Percentiles rank a stretch among this genome's conserved stretches.
Evolutionary conservation across 2,888 invertebrate species (phyloP).

Genomic region (Embidobia sp.): DNA sequence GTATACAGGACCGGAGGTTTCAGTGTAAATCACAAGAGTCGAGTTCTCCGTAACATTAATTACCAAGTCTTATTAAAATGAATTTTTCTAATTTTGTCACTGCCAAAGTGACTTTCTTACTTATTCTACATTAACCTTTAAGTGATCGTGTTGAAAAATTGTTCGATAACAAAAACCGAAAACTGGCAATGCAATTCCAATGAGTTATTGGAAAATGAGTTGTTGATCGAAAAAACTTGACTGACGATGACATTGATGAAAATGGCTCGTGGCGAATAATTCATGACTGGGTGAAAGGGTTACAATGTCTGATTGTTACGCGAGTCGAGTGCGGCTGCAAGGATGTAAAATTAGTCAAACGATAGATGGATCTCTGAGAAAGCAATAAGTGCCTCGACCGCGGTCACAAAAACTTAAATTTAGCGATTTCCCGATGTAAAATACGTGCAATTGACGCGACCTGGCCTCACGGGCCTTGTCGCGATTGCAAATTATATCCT

Average conservation of each 20-base stretch:
- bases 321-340: constrained; percentile 9
- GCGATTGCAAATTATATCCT: constrained; percentile 77
- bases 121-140: too few species aligned
- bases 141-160: background rate
- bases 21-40: too few species aligned
- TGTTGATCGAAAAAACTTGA: too few species aligned
- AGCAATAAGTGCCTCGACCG: constrained; percentile 43
- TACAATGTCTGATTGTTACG: background rate
- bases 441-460: constrained; percentile 74
- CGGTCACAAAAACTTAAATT: constrained; percentile 73
- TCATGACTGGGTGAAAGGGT: too few species aligned
- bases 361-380: constrained; percentile 71
- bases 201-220: too few species aligned
- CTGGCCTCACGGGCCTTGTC: constrained; percentile 68
- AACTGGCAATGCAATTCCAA: too few species aligned
- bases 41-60: too few species aligned
- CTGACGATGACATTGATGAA: too few species aligned
- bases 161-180: background rate
- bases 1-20: too few species aligned
- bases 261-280: constrained; percentile 10
- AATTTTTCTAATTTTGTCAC: constrained; percentile 12
- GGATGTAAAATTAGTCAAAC: background rate
- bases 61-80: too few species aligned
- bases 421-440: constrained; percentile 72
- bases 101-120: constrained; percentile 9